These are phyloP conservation scores for Lissonota sp. DNA, from an alignment of 2,888 invertebrate genomes.

Conservation along the genomic window DNA sequence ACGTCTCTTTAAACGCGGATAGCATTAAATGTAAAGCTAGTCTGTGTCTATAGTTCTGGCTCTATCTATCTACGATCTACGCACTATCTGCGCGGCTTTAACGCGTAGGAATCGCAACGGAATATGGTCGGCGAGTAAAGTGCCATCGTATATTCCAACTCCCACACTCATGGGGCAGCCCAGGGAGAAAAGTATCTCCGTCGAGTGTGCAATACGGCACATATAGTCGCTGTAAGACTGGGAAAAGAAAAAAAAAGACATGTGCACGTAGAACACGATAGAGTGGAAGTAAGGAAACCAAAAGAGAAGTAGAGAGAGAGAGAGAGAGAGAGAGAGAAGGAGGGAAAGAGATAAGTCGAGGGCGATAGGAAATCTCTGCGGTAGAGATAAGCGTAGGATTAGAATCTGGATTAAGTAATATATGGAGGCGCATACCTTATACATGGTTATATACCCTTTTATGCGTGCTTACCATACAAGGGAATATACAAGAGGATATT, in stretches of 20 bases:
- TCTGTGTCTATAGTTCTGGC: slow-evolving; percentile 44
- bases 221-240: slow-evolving; percentile 30
- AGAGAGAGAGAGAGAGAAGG: slow-evolving; percentile 19
- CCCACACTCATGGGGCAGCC: slow-evolving; percentile 56
- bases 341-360: slow-evolving; percentile 32
- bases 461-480: slow-evolving; percentile 38
- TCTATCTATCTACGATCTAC: slow-evolving; percentile 62
- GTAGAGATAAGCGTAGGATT: slow-evolving; percentile 63
- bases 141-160: slow-evolving; percentile 65
- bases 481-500: slow-evolving; percentile 21
- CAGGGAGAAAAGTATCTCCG: slow-evolving; percentile 29
- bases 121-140: slow-evolving; percentile 61
- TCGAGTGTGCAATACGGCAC: slow-evolving; percentile 19
- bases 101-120: slow-evolving; percentile 61
- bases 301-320: slow-evolving; percentile 20
- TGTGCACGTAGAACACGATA: slow-evolving; percentile 52
- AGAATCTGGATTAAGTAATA: slow-evolving; percentile 65
- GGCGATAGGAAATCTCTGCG: slow-evolving; percentile 59
- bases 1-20: neutral
- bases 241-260: slow-evolving; percentile 30
- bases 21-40: slow-evolving; percentile 31
- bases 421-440: slow-evolving; percentile 51
- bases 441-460: slow-evolving; percentile 40
- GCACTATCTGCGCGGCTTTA: slow-evolving; percentile 57
- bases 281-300: slow-evolving; percentile 40